Conservation (phyloP, 2,113 vertebrate species). For the Alouatta palliata region DNA sequence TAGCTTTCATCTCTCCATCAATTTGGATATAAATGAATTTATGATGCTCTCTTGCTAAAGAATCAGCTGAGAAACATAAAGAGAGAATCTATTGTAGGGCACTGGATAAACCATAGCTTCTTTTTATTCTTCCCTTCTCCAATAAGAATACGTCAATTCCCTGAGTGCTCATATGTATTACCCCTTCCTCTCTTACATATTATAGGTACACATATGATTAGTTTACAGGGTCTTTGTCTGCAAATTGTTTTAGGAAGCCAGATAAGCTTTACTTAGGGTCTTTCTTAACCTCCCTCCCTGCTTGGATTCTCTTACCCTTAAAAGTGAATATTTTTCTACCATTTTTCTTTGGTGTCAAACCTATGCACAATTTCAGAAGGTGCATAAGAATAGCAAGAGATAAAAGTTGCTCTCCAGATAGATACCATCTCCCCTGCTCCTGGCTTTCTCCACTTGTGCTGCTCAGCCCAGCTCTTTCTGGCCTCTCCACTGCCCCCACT, state of each 20-base stretch:
- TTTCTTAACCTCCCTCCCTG: background rate
- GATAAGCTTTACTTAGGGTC: background rate
- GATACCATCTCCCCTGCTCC: conserved; percentile 42
- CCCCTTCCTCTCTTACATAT: background rate
- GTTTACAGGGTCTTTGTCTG: background rate
- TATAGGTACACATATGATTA: background rate
- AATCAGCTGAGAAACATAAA: background rate
- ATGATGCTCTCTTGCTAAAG: background rate
- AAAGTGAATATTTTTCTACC: background rate
- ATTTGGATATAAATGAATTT: background rate
- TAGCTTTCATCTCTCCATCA: background rate
- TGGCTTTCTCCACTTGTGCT: conserved; percentile 18
- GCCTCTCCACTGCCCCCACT: background rate
- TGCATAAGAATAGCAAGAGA: background rate
- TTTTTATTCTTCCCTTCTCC: background rate
- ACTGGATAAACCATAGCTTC: background rate
- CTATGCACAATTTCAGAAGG: background rate
- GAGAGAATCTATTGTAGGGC: background rate
- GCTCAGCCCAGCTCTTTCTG: background rate
- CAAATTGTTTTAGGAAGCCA: background rate
- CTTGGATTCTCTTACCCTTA: background rate
- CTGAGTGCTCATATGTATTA: background rate
- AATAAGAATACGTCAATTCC: background rate
- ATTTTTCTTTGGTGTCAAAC: background rate
- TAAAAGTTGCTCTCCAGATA: background rate